Evolutionary conservation across 2,113 vertebrate species (phyloP).

Genomic region (Antigone vipio): DNA sequence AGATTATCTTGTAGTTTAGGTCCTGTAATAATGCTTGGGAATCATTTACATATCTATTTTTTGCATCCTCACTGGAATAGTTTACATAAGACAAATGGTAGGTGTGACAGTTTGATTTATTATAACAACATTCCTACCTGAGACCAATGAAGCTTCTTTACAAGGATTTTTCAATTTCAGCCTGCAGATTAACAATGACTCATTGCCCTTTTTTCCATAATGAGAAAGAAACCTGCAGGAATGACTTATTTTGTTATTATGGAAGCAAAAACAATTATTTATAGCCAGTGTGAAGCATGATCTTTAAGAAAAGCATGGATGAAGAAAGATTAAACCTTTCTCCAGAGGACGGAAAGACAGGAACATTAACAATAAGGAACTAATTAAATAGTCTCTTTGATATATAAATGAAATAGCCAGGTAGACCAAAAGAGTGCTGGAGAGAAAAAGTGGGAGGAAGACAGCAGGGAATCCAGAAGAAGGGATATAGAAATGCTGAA

Average conservation of each 20-base stretch:
- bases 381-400: constrained; percentile 20
- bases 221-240: not conserved
- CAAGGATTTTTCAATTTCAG: not conserved
- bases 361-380: not conserved
- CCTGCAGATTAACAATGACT: not conserved
- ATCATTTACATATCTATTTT: not conserved
- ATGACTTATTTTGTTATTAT: not conserved
- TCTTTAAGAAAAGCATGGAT: not conserved
- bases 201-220: not conserved
- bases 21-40: not conserved
- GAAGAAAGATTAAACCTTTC: not conserved
- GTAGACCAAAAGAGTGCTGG: not conserved
- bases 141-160: not conserved
- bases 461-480: not conserved
- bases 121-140: not conserved
- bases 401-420: not conserved
- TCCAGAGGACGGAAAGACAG: not conserved
- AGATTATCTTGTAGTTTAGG: not conserved
- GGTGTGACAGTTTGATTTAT: not conserved
- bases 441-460: not conserved
- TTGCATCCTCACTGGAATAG: not conserved
- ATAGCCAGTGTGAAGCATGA: not conserved
- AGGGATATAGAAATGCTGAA: not conserved
- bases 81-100: not conserved
- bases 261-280: not conserved